phyloP scores from a whole-genome alignment of 2,113 vertebrate species.

The Psittacara wagleri region DNA sequence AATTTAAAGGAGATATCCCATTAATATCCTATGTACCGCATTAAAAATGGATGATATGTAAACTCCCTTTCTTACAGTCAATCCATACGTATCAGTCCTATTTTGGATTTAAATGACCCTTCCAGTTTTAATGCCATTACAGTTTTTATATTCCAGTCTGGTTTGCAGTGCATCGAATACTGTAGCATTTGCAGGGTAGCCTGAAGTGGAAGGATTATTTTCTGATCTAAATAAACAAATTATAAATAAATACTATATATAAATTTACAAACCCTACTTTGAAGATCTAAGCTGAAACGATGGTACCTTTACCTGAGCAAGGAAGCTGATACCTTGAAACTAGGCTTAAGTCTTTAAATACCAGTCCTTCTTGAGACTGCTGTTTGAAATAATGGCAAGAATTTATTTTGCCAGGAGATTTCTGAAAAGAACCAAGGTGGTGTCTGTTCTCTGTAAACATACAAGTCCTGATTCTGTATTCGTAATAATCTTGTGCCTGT shows the following conservation, averaged over 20 bases:
- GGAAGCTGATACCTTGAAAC: neutral
- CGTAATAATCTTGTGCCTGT: neutral
- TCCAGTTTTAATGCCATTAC: conserved; percentile 5
- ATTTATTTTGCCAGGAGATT: neutral
- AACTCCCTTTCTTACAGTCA: conserved; percentile 15
- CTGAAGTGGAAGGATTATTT: neutral
- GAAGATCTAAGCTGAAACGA: neutral
- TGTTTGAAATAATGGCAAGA: neutral
- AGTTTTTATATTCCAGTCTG: conserved; percentile 21
- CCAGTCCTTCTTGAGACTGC: neutral
- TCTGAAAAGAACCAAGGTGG: neutral
- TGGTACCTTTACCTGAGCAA: neutral
- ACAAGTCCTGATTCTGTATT: neutral
- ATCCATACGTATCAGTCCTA: neutral
- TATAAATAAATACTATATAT: neutral
- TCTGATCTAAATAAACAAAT: neutral
- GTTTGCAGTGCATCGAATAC: neutral
- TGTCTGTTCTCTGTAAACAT: neutral
- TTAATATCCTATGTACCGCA: conserved; percentile 7
- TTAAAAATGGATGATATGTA: conserved; percentile 43
- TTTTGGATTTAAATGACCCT: conserved; percentile 34
- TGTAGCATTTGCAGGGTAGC: neutral
- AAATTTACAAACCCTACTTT: neutral
- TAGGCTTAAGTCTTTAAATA: neutral
- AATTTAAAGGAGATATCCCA: neutral